Base-by-base conservation (phyloP, 2,113 vertebrate species). In the Tilapia sparmanii region DNA sequence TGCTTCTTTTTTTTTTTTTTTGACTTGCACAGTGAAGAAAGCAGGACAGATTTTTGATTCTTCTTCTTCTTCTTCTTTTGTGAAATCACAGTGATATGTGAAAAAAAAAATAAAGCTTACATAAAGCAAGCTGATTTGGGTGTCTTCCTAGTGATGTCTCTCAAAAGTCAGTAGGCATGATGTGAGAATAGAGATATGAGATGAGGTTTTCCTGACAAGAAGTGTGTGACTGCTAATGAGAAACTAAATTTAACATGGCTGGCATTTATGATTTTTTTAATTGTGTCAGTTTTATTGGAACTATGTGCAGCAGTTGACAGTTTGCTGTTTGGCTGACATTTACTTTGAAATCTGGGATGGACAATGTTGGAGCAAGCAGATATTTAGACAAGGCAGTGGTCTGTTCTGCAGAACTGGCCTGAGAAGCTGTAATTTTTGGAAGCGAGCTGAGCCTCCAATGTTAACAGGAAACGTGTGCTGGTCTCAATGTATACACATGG, bases 381-480 rank as follows among this genome's bases (percentile, higher is more conserved):
- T 94, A 93, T 95, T 96, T 94, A 95, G 92, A 95, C 91, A 94
- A 95, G 94, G 85, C 90, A 83, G 91, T 24, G 87, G 92, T 92
- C 93, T 95, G 94, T 93, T 93, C 91, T 85, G 83, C 82, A 91
- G 85, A 90, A 86, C 85, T 95, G 93, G 94, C 88, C 82, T 63
- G 88, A 91, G 89, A 94, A 94, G 85, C 81, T 93, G 87, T 95
- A 82, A 92, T 96, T 93, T 94, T 94, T 93, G 91, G 90, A 94
- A 84, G 87, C 76, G 73, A 92, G 71, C 76, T 87, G 66, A 87
- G 86, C 78, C 90, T 94, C 92, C 89, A 94, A 93, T 83, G 90
- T 95, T 95, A 95, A 95, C 94, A 96, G 95, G 95, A 96, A 96
- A 94, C n/a, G 87, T 94, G 93, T 89, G 86, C 91, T 91, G 87